Conservation (phyloP, 2,888 invertebrate genomes). For the Melinopterus prodromus region DNA sequence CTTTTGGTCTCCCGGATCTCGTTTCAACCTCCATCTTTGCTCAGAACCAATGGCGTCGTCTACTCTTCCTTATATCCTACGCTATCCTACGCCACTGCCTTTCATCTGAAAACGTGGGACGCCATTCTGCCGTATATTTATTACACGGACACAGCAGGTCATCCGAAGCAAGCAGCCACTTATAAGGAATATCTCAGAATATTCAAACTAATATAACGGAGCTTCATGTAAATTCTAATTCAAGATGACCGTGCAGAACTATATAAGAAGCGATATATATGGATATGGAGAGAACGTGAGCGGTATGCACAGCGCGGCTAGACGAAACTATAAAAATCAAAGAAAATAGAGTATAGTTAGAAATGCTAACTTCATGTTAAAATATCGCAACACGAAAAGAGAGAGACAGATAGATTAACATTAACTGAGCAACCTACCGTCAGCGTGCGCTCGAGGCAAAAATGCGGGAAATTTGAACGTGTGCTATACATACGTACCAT, state of each 20-base stretch:
- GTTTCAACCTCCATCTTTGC: background rate
- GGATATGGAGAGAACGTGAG: background rate
- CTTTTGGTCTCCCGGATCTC: background rate
- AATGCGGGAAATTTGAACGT: no score
- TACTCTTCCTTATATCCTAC: background rate
- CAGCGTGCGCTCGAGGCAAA: no score
- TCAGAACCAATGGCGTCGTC: background rate
- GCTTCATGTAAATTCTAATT: background rate
- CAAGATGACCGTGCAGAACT: background rate
- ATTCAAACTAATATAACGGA: constrained; percentile 4
- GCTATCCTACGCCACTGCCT: background rate
- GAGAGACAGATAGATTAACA: no score
- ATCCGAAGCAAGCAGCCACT: background rate
- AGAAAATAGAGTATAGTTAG: no score
- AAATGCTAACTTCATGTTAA: no score
- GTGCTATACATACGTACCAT: no score
- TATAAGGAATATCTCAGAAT: background rate
- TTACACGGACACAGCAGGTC: background rate
- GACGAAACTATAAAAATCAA: background rate
- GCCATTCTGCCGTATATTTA: background rate
- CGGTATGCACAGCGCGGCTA: background rate
- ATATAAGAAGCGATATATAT: background rate
- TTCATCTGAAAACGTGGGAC: background rate
- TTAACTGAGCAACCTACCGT: no score
- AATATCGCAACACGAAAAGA: no score